A percentile compares a stretch with the other conserved stretches of the same genome.
Evolutionary conservation across 2,888 invertebrate species (phyloP).

Genomic region (Teleogryllus oceanicus): DNA sequence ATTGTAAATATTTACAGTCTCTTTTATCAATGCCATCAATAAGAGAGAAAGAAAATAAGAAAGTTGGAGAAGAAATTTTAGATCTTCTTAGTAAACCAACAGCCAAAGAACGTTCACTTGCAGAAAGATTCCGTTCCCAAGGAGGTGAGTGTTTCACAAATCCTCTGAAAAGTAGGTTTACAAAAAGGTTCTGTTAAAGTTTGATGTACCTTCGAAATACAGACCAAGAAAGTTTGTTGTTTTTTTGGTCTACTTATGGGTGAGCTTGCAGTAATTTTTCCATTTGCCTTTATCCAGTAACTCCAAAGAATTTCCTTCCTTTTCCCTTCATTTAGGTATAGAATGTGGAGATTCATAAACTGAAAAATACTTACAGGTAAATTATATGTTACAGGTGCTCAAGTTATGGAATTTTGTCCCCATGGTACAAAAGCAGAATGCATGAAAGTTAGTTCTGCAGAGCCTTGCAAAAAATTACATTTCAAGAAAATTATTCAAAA

Average conservation of each 20-base stretch:
- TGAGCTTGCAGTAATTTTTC: too few species aligned
- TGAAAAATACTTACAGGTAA: too few species aligned
- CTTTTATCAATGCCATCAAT: constrained; percentile 88
- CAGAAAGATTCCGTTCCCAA: constrained; percentile 93
- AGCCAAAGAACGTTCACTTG: constrained; percentile 91
- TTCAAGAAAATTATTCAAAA: constrained; percentile 94
- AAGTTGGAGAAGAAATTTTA: constrained; percentile 92
- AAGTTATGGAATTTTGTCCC: constrained; percentile 94
- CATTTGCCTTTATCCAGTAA: too few species aligned
- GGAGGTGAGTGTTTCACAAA: constrained; percentile 58
- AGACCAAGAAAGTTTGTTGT: too few species aligned
- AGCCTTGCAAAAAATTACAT: constrained; percentile 83
- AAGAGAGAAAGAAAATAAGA: constrained; percentile 90
- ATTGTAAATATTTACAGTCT: constrained; percentile 55
- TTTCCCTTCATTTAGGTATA: too few species aligned
- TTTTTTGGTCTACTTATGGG: too few species aligned
- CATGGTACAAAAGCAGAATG: constrained; percentile 93
- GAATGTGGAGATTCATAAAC: too few species aligned
- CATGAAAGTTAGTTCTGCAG: constrained; percentile 50
- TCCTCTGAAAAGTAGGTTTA: too few species aligned
- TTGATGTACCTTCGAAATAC: too few species aligned
- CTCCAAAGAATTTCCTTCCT: too few species aligned
- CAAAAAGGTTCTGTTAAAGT: too few species aligned
- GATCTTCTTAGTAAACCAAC: constrained; percentile 92
- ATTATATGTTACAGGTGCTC: constrained; percentile 55